A percentile compares a stretch with the other conserved stretches of the same genome.
Evolutionary conservation across 2,888 invertebrate species (phyloP).

Genomic region (Pandemis corylana): DNA sequence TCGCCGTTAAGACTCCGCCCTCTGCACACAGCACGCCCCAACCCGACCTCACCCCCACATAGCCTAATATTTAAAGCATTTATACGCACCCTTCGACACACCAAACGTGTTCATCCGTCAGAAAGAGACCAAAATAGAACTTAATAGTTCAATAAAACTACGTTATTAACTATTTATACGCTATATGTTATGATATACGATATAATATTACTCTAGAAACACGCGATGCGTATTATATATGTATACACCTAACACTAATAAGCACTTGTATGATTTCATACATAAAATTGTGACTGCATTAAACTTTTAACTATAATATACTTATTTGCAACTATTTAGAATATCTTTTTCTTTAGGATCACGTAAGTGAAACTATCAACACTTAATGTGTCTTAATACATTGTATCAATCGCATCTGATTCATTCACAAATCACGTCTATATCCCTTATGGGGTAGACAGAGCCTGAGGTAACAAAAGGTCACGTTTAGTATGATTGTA

Average conservation of each 20-base stretch:
- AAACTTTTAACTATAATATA: background rate
- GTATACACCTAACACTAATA: constrained; percentile 18
- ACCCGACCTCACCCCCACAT: background rate
- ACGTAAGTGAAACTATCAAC: no score
- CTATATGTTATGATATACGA: background rate
- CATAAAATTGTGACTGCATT: constrained; percentile 23
- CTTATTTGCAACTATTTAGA: background rate
- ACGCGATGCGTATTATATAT: constrained; percentile 19
- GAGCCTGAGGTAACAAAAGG: no score
- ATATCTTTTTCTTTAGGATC: background rate
- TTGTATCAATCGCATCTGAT: no score
- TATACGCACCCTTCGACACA: constrained; percentile 42
- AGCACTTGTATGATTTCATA: constrained; percentile 25
- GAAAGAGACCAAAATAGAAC: constrained; percentile 11
- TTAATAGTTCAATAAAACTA: constrained; percentile 38
- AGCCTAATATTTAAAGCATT: constrained; percentile 44
- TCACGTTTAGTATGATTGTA: no score
- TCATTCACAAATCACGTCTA: no score
- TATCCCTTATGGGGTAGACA: no score
- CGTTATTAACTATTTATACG: constrained; percentile 7
- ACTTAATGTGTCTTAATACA: no score
- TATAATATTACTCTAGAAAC: background rate
- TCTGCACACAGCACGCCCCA: no score
- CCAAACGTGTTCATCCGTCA: constrained; percentile 21
- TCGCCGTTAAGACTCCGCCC: no score